Conservation (phyloP, 2,113 vertebrate genomes). For the Oreocharis arfaki region DNA sequence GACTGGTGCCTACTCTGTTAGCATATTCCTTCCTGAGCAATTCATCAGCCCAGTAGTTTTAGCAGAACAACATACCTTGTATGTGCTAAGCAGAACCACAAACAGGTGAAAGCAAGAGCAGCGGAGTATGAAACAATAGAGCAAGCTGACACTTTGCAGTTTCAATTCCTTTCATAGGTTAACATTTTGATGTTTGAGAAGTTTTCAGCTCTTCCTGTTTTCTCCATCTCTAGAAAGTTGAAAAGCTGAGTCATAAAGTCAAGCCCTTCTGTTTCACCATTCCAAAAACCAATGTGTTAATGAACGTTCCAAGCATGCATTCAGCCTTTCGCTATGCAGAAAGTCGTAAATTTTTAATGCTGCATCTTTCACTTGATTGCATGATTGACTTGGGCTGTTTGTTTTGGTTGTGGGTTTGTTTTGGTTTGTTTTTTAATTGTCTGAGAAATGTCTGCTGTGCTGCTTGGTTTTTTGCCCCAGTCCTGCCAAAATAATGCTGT, state of each 20-base stretch:
- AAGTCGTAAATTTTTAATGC: not conserved
- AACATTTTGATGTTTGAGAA: not conserved
- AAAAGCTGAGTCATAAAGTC: not conserved
- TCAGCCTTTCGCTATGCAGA: not conserved
- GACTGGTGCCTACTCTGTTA: not conserved
- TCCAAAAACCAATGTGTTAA: not conserved
- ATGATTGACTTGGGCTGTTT: not conserved
- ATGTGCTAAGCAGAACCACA: not conserved
- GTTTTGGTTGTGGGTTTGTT: accelerated
- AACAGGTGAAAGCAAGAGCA: not conserved
- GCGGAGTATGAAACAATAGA: not conserved
- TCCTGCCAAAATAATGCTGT: not conserved
- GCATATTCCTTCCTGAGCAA: not conserved
- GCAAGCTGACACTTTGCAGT: not conserved
- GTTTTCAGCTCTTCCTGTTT: not conserved
- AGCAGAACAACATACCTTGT: not conserved
- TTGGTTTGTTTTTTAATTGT: not conserved
- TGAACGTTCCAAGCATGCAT: not conserved
- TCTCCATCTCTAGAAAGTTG: not conserved
- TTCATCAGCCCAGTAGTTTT: not conserved
- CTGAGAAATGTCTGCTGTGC: not conserved
- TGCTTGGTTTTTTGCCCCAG: not conserved
- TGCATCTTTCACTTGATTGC: constrained; percentile 1
- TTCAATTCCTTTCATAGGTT: not conserved
- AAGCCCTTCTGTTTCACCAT: not conserved